phyloP scores from a whole-genome alignment of 2,113 vertebrate species.

The Zosterops borbonicus region DNA sequence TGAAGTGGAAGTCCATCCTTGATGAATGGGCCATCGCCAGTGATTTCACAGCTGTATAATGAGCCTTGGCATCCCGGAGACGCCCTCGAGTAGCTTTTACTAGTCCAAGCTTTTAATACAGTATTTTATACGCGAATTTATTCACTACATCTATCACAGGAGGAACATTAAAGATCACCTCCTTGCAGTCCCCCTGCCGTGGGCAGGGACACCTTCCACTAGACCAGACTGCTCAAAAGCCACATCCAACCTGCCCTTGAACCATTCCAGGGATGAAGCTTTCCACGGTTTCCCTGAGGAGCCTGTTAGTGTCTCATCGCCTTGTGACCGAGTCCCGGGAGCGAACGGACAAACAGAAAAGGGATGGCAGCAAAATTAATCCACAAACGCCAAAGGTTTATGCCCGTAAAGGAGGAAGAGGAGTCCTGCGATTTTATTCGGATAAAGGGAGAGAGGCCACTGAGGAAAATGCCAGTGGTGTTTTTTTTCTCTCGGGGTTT shows the following conservation, averaged over 20 bases:
- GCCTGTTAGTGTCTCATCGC: background rate
- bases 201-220: background rate
- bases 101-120: too few species aligned
- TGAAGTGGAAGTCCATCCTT: too few species aligned
- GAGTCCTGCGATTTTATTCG: background rate
- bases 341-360: background rate
- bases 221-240: background rate
- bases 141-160: too few species aligned
- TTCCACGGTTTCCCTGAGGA: background rate
- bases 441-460: background rate
- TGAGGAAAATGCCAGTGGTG: rapidly evolving
- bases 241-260: background rate
- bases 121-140: too few species aligned
- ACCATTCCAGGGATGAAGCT: background rate
- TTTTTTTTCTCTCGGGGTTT: too few species aligned
- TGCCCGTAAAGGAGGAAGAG: background rate
- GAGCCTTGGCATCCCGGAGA: too few species aligned
- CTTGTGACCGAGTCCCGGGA: rapidly evolving
- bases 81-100: too few species aligned
- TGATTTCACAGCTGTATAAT: too few species aligned
- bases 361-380: background rate
- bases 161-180: background rate
- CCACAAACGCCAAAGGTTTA: background rate
- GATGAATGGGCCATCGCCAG: too few species aligned
- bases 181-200: background rate